These are phyloP conservation scores for Phymorhynchus buccinoides DNA, from an alignment of 1,140 invertebrate genomes.

Conservation along the genomic window DNA sequence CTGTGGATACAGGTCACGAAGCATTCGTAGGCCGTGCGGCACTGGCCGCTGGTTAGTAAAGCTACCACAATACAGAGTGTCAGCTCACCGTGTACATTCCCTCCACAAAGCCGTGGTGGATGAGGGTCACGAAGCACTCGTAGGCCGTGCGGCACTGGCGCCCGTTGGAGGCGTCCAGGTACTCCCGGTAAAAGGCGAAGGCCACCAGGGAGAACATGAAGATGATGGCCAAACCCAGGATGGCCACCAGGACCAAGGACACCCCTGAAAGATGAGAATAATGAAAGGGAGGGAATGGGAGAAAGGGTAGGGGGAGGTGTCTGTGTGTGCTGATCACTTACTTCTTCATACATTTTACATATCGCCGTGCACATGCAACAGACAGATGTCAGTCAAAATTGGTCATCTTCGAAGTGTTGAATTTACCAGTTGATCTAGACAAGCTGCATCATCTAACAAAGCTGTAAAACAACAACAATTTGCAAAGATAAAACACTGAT, in stretches of 20 bases:
- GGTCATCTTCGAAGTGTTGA: too few relatives aligned
- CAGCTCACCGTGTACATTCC: slow-evolving; percentile 63
- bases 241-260: slow-evolving; percentile 64
- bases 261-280: slow-evolving; percentile 56
- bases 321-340: too few relatives aligned
- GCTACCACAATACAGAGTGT: too few relatives aligned
- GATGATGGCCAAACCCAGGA: slow-evolving; percentile 63
- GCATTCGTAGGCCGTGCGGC: slow-evolving; percentile 65
- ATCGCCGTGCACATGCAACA: too few relatives aligned
- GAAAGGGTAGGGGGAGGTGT: neutral
- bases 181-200: slow-evolving; percentile 62
- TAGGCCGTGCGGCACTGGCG: slow-evolving; percentile 63
- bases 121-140: slow-evolving; percentile 65
- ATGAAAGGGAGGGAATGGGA: neutral
- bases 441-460: too few relatives aligned
- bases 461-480: too few relatives aligned
- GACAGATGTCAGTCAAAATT: too few relatives aligned
- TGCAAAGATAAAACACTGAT: too few relatives aligned
- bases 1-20: slow-evolving; percentile 64
- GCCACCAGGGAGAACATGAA: slow-evolving; percentile 65
- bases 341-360: too few relatives aligned
- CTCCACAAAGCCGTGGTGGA: slow-evolving; percentile 67
- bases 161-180: slow-evolving; percentile 49
- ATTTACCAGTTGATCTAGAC: too few relatives aligned
- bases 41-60: too few relatives aligned